phyloP scores from a whole-genome alignment of 2,888 invertebrate species.

The Unio delphinus region DNA sequence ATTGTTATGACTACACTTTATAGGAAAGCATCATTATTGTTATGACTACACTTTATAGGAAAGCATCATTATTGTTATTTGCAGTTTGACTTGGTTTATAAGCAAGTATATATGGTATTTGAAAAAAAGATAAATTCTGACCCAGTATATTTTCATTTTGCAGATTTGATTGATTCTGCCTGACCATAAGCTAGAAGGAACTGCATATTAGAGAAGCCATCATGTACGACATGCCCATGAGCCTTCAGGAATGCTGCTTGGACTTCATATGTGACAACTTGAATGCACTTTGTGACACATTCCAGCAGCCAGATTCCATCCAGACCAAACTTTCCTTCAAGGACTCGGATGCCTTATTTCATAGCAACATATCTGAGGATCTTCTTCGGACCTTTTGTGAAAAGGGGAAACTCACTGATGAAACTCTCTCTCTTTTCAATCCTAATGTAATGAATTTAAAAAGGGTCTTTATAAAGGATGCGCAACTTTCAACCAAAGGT shows the following conservation, averaged over 20 bases:
- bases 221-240: constrained; percentile 79
- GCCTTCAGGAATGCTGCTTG: constrained; percentile 78
- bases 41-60: too few relatives aligned
- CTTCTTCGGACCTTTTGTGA: constrained; percentile 75
- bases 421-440: constrained; percentile 77
- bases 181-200: too few relatives aligned
- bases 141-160: too few relatives aligned
- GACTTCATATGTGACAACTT: constrained; percentile 79
- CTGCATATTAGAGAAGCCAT: constrained; percentile 16
- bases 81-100: too few relatives aligned
- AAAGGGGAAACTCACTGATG: constrained; percentile 77
- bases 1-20: too few relatives aligned
- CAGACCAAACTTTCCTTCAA: constrained; percentile 54
- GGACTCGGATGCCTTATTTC: constrained; percentile 62
- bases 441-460: constrained; percentile 77
- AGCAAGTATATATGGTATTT: too few relatives aligned
- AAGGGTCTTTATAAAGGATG: constrained; percentile 77
- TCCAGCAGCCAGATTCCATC: constrained; percentile 9
- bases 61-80: too few relatives aligned
- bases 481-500: constrained; percentile 76
- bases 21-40: too few relatives aligned
- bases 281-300: constrained; percentile 73
- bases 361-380: constrained; percentile 63
- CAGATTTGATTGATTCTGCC: too few relatives aligned
- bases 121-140: too few relatives aligned